Evolutionary conservation across 2,113 vertebrate genomes (phyloP).

Genomic region (Catagonus wagneri): DNA sequence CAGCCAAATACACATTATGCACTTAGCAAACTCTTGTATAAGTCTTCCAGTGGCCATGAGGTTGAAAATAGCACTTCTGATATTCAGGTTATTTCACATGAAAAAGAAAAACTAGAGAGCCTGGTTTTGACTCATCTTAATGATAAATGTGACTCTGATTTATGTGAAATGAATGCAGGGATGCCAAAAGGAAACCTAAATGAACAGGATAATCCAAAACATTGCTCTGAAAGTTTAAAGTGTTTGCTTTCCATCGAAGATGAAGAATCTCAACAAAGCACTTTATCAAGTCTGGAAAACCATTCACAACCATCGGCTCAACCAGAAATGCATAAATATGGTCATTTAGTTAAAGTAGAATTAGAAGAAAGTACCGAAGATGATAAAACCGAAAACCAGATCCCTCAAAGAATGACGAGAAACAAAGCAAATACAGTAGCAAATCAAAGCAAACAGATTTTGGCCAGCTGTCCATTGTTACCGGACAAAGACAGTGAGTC

Average conservation of each 20-base stretch:
- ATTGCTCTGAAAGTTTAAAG: constrained; percentile 71
- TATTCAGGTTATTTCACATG: constrained; percentile 79
- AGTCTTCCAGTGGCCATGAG: constrained; percentile 77
- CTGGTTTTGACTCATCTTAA: constrained; percentile 78
- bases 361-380: constrained; percentile 89
- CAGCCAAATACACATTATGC: constrained; percentile 73
- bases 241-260: constrained; percentile 78
- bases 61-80: constrained; percentile 79
- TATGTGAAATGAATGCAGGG: constrained; percentile 81
- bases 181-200: constrained; percentile 81
- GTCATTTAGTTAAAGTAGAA: constrained; percentile 87
- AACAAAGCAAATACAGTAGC: constrained; percentile 88
- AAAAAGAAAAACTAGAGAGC: constrained; percentile 83
- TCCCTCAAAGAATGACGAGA: constrained; percentile 89
- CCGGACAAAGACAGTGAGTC: constrained; percentile 93
- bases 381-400: constrained; percentile 87
- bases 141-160: constrained; percentile 79
- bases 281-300: constrained; percentile 80
- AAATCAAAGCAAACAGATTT: constrained; percentile 88
- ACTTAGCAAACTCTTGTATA: constrained; percentile 78
- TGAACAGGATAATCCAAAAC: constrained; percentile 80
- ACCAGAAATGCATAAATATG: constrained; percentile 85
- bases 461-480: constrained; percentile 87
- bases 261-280: constrained; percentile 81
- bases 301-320: constrained; percentile 82